Evolutionary conservation across 2,797 vertebrate species (phyloP).

Genomic region (Momotus momota): DNA sequence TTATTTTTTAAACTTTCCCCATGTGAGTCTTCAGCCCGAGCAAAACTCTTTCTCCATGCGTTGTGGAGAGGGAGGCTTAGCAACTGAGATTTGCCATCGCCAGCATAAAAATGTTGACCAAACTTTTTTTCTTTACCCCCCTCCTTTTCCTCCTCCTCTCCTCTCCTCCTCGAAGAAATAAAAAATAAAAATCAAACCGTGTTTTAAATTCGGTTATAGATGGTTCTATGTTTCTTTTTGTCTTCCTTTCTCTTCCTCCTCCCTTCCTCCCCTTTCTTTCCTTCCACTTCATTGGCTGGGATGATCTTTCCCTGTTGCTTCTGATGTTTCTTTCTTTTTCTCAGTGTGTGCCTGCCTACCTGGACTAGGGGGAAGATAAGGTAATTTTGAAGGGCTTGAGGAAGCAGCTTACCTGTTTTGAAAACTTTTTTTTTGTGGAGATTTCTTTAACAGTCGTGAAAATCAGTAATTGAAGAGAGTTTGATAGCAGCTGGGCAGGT

Average conservation of each 20-base stretch:
- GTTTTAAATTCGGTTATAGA: conserved; percentile 75
- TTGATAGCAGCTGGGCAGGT: conserved; percentile 76
- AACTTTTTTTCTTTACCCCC: conserved; percentile 53
- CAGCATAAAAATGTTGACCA: conserved; percentile 78
- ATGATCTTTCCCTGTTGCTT: conserved; percentile 77
- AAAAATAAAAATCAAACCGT: conserved; percentile 45
- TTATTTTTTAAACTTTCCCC: conserved; percentile 21
- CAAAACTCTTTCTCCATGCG: conserved; percentile 62
- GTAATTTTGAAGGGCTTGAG: conserved; percentile 75
- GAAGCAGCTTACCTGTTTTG: conserved; percentile 54
- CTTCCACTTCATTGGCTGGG: conserved; percentile 81
- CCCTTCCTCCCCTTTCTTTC: conserved; percentile 65
- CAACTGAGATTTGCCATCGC: conserved; percentile 75
- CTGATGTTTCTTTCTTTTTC: conserved; percentile 78
- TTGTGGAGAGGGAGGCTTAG: conserved; percentile 55
- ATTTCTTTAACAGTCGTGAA: conserved; percentile 39
- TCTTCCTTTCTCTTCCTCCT: conserved; percentile 66
- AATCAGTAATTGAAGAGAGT: conserved; percentile 78
- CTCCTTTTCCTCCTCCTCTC: background rate
- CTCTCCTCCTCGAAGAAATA: background rate
- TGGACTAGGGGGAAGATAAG: conserved; percentile 80
- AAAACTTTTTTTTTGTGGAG: conserved; percentile 63
- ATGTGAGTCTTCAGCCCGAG: conserved; percentile 61
- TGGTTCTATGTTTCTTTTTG: conserved; percentile 71
- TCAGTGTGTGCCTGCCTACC: conserved; percentile 75